Evolutionary conservation across 2,888 invertebrate species (phyloP).

Genomic region (Agrypnus murinus): DNA sequence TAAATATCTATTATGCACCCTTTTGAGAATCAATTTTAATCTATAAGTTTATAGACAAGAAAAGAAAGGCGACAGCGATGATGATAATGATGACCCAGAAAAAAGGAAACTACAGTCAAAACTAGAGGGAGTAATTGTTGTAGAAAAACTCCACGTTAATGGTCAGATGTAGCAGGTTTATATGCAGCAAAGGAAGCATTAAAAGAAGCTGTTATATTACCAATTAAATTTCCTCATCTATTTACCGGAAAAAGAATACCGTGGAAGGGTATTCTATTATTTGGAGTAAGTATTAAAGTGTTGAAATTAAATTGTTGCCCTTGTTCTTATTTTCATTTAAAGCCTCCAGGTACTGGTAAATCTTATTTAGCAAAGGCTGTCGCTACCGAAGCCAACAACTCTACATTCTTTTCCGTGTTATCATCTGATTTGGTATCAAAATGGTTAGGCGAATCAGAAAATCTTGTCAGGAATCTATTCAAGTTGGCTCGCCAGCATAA

Average conservation of each 20-base stretch:
- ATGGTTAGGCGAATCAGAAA: slow-evolving; percentile 99
- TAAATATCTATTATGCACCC: too few species aligned
- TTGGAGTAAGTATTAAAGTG: slow-evolving; percentile 81
- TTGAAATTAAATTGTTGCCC: background rate
- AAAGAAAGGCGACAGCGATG: slow-evolving; percentile 91
- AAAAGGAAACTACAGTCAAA: slow-evolving; percentile 96
- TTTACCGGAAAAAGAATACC: slow-evolving; percentile 99
- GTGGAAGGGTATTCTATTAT: slow-evolving; percentile 98
- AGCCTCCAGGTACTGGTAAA: slow-evolving; percentile 99
- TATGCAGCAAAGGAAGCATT: slow-evolving; percentile 98
- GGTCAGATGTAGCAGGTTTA: slow-evolving; percentile 98
- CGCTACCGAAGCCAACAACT: slow-evolving; percentile 99
- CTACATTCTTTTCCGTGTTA: slow-evolving; percentile 99
- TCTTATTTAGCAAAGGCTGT: slow-evolving; percentile 99
- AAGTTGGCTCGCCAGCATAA: slow-evolving; percentile 95
- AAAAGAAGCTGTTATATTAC: slow-evolving; percentile 99
- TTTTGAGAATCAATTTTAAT: slow-evolving; percentile 37
- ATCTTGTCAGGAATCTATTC: slow-evolving; percentile 94
- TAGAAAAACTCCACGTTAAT: slow-evolving; percentile 97
- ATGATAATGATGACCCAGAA: slow-evolving; percentile 94
- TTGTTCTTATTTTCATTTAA: slow-evolving; percentile 57
- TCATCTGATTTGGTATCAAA: slow-evolving; percentile 99
- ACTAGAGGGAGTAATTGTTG: slow-evolving; percentile 95
- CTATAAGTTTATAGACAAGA: slow-evolving; percentile 76
- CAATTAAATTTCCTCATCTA: slow-evolving; percentile 98